Conservation (phyloP, 2,888 invertebrate genomes). For the Lysandra bellargus region DNA sequence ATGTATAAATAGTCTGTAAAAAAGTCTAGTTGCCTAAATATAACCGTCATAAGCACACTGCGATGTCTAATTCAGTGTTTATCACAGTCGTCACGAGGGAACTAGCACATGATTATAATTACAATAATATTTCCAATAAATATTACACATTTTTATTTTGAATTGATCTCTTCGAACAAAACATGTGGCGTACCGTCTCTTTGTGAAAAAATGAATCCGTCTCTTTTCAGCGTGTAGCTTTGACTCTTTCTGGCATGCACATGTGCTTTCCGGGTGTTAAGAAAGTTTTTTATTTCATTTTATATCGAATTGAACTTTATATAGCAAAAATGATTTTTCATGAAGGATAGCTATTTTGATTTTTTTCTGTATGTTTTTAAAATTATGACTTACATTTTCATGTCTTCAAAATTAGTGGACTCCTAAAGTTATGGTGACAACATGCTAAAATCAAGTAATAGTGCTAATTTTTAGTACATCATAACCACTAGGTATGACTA, state of each 20-base stretch:
- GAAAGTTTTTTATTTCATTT: conserved; percentile 63
- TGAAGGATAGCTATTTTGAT: background rate
- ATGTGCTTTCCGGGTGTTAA: conserved; percentile 67
- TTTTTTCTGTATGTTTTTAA: background rate
- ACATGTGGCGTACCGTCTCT: conserved; percentile 24
- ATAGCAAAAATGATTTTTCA: conserved; percentile 21
- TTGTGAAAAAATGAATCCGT: conserved; percentile 34
- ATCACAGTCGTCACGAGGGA: background rate
- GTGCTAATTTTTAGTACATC: too few species aligned
- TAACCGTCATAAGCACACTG: background rate
- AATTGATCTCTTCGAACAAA: conserved; percentile 22
- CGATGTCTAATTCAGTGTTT: background rate
- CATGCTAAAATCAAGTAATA: too few species aligned
- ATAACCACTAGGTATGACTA: background rate
- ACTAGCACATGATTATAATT: conserved; percentile 1
- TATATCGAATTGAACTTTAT: conserved; percentile 47
- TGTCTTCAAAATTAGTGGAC: background rate
- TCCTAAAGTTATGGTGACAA: too few species aligned
- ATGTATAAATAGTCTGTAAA: too few species aligned
- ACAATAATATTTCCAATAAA: conserved; percentile 18
- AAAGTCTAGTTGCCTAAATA: too few species aligned
- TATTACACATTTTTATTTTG: conserved; percentile 18
- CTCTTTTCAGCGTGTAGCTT: conserved; percentile 49
- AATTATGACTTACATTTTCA: background rate
- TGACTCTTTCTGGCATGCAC: conserved; percentile 53